Percentiles rank a stretch among this genome's conserved stretches.
Evolutionary conservation across 1,140 invertebrate species (phyloP).

Genomic region (Teleogryllus occipitalis): DNA sequence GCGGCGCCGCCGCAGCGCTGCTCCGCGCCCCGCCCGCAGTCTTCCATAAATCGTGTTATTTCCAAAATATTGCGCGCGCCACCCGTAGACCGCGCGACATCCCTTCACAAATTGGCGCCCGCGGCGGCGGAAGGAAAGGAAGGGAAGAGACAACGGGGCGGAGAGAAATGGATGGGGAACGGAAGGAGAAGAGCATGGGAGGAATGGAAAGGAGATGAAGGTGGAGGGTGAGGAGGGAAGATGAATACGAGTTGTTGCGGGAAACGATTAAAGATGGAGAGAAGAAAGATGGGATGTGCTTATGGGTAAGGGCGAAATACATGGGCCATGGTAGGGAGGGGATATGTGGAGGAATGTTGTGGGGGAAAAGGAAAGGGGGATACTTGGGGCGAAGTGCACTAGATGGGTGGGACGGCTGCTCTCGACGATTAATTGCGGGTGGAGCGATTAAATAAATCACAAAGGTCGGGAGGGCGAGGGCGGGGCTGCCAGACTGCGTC

Average conservation of each 20-base stretch:
- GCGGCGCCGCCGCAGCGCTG: not conserved
- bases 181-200: not conserved
- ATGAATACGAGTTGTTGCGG: not conserved
- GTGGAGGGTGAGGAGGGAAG: not conserved
- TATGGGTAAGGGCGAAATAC: too few relatives aligned
- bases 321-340: too few relatives aligned
- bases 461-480: too few relatives aligned
- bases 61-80: not conserved
- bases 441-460: too few relatives aligned
- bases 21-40: not conserved
- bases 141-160: not conserved
- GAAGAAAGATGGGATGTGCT: too few relatives aligned
- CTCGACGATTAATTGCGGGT: too few relatives aligned
- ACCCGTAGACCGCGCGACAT: not conserved
- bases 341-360: too few relatives aligned
- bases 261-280: too few relatives aligned
- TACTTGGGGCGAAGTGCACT: too few relatives aligned
- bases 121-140: not conserved
- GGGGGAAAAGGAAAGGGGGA: too few relatives aligned
- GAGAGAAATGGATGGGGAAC: not conserved
- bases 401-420: too few relatives aligned
- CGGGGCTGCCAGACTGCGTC: too few relatives aligned
- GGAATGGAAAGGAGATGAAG: not conserved
- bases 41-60: constrained; percentile 1
- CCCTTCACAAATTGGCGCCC: not conserved